These are phyloP conservation scores for Gnathonemus echidnorhynchus DNA, from an alignment of 2,113 vertebrate species.

Conservation along the genomic window DNA sequence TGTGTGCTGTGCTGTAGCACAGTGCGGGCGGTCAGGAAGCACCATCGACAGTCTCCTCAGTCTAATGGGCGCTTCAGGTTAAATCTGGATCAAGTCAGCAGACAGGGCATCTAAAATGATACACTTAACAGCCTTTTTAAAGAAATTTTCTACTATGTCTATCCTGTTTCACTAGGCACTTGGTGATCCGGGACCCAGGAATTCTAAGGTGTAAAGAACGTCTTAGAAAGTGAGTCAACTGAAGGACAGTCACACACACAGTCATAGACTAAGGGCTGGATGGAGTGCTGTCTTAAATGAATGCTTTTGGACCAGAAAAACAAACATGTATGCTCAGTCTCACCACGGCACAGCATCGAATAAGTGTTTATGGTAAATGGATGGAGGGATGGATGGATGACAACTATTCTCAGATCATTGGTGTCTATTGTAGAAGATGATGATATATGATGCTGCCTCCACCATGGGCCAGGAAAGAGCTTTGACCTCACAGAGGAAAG, in stretches of 20 bases:
- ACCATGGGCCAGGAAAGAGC: not conserved
- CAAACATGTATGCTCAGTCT: not conserved
- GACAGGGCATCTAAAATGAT: not conserved
- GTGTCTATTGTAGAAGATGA: not conserved
- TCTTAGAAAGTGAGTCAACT: not conserved
- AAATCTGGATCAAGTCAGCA: not conserved
- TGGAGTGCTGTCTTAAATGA: not conserved
- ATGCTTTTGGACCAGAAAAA: not conserved
- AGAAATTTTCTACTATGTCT: not conserved
- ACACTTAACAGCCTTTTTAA: not conserved
- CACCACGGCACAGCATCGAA: not conserved
- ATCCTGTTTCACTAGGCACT: not conserved
- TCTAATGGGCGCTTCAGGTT: not conserved
- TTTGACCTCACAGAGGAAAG: conserved; percentile 4
- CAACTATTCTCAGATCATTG: not conserved
- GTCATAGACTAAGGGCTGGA: not conserved
- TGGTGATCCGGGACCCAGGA: not conserved
- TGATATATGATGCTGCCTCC: not conserved
- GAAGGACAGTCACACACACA: not conserved
- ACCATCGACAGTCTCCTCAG: not conserved
- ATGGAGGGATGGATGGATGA: not conserved
- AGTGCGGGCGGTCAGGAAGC: not conserved
- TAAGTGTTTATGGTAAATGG: not conserved
- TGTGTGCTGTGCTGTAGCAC: not conserved
- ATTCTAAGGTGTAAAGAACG: not conserved